Conservation (phyloP, 2,113 vertebrate species). For the Sclerurus mexicanus region DNA sequence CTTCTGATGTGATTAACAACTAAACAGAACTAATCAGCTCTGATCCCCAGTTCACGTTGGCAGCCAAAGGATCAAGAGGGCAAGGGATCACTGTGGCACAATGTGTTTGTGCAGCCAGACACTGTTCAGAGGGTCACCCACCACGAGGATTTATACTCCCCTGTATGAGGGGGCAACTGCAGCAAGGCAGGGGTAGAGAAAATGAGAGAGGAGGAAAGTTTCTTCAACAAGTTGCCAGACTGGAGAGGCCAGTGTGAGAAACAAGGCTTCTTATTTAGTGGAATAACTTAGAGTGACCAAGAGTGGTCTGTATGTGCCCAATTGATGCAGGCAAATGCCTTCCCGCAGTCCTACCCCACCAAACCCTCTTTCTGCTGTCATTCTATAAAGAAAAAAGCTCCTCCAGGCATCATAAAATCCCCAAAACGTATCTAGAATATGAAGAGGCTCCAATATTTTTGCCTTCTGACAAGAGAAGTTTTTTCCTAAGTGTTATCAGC, state of each 20-base stretch:
- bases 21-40: not conserved
- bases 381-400: not conserved
- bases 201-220: not conserved
- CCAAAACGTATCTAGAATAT: not conserved
- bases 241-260: not conserved
- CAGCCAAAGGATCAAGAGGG: not conserved
- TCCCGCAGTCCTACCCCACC: not conserved
- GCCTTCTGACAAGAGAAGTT: not conserved
- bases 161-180: not conserved
- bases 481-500: not conserved
- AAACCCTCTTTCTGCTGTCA: not conserved
- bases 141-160: not conserved
- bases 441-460: not conserved
- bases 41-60: not conserved
- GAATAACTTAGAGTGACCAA: not conserved
- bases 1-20: not conserved
- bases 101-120: not conserved
- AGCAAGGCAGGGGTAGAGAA: not conserved
- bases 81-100: not conserved
- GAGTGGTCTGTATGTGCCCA: not conserved
- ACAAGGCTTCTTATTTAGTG: not conserved
- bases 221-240: not conserved
- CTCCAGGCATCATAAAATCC: not conserved
- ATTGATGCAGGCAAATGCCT: fast-evolving
- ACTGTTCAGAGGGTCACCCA: not conserved